These are phyloP conservation scores for Furcula furcula DNA, from an alignment of 2,888 invertebrate species.

Conservation along the genomic window DNA sequence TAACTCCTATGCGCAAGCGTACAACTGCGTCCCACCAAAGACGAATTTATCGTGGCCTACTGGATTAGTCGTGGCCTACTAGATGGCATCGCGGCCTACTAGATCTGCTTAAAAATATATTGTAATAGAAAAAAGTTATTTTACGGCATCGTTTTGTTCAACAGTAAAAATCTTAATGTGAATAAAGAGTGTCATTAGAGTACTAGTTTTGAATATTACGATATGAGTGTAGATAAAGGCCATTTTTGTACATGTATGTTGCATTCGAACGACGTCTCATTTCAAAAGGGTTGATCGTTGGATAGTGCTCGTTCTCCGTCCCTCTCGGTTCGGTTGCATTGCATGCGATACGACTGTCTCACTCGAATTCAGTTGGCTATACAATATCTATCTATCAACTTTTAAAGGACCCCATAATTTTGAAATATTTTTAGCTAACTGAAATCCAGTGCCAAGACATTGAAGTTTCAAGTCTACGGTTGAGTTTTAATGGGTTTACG, in stretches of 20 bases:
- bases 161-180: no score
- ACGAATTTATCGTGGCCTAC: no score
- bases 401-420: background rate
- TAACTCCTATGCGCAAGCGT: no score
- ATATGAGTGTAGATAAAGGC: background rate
- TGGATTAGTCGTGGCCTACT: no score
- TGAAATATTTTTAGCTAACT: background rate
- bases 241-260: slow-evolving; percentile 22
- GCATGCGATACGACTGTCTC: slow-evolving; percentile 47
- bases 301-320: slow-evolving; percentile 56
- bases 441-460: background rate
- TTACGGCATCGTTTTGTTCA: no score
- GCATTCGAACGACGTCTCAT: slow-evolving; percentile 59
- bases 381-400: no score
- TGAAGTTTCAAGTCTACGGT: background rate
- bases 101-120: no score
- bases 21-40: no score
- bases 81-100: no score
- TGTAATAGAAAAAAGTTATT: no score
- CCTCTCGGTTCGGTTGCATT: slow-evolving; percentile 62
- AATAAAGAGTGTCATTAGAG: no score
- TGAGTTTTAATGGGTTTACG: slow-evolving; percentile 1
- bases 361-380: slow-evolving; percentile 23
- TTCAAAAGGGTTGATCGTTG: slow-evolving; percentile 82
- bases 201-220: no score